phyloP scores from a whole-genome alignment of 2,888 invertebrate genomes.

The Thelaira solivaga region DNA sequence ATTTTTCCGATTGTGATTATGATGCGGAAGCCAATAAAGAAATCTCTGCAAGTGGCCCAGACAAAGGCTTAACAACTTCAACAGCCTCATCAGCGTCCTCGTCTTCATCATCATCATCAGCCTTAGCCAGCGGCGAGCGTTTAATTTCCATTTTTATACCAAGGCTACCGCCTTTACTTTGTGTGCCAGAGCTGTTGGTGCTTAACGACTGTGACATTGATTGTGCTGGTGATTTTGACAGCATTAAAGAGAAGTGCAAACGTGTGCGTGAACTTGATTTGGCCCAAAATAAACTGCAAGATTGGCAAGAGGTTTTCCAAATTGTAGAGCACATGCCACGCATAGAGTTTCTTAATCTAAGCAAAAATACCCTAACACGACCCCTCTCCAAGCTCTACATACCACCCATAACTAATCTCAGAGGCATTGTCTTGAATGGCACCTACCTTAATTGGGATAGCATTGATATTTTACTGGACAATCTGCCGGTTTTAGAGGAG shows the following conservation, averaged over 20 bases:
- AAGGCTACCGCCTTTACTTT: constrained; percentile 84
- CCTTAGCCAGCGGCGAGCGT: constrained; percentile 49
- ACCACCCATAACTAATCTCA: constrained; percentile 80
- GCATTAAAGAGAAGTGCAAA: constrained; percentile 88
- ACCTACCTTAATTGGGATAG: constrained; percentile 92
- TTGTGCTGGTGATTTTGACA: constrained; percentile 89
- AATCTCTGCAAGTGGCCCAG: constrained; percentile 32
- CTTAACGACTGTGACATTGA: constrained; percentile 95
- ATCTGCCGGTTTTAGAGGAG: constrained; percentile 90
- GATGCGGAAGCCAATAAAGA: constrained; percentile 78
- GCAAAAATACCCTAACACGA: constrained; percentile 89
- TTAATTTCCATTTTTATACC: constrained; percentile 91
- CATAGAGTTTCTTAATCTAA: constrained; percentile 93
- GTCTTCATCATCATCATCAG: constrained; percentile 75
- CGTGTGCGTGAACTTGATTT: constrained; percentile 96
- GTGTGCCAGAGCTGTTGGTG: constrained; percentile 89
- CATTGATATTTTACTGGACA: constrained; percentile 85
- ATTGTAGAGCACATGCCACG: constrained; percentile 92
- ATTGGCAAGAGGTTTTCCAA: constrained; percentile 94
- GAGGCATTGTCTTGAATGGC: constrained; percentile 90
- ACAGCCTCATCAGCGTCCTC: not conserved
- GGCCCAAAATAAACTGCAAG: constrained; percentile 92
- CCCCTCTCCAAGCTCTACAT: constrained; percentile 79
- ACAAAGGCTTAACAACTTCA: constrained; percentile 76
- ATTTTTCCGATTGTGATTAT: constrained; percentile 78